Evolutionary conservation across 2,113 vertebrate genomes (phyloP), one percentile per base, ranked within the genome.

Genomic region (Nothocercus julius): DNA sequence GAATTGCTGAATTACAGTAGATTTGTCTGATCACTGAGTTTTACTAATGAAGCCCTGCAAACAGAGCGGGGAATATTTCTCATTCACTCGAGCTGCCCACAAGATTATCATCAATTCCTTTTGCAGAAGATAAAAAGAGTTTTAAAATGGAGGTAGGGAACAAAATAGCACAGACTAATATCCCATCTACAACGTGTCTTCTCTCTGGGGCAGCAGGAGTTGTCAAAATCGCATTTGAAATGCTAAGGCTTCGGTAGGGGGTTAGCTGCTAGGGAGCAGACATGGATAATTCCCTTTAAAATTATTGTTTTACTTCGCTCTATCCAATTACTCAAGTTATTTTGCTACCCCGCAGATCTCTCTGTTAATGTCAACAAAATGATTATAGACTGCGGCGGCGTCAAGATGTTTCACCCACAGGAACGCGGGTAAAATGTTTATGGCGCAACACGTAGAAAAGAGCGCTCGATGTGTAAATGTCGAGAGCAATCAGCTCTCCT

Each of bases 291-390:
- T 96, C 44, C 73, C 66, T 93, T 95, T 68, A 89, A 95, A 96
- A 97, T 95, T 80, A 90, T 64, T 97, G 67, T 95, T 97, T 98
- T 89, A 95, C 77, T 61, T 96, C 84, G 2, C 76, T 84, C 87
- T 34, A 82, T 72, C 87, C 85, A 85, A 76, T 96, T 92, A 92
- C 73, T 82, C 79, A 88, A 61, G 86, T 93, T 92, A 68, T 95
- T 96, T 96, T 92, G 49, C 76, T 85, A 9, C 69, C 74, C 59
- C 74, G 49, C 74, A 72, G 69, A 85, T 95, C 90, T 96, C 84
- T 87, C 82, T 32, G 44, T 93, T 96, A 97, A 94, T 90, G 87
- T 94, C 91, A 95, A 89, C 90, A 94, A 62, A 95, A 95, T 96
- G 85, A 95, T 97, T 96, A 92, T 13, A 85, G 92, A 56, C 93